phyloP scores from a whole-genome alignment of 2,113 vertebrate species.

The Salminus brasiliensis region DNA sequence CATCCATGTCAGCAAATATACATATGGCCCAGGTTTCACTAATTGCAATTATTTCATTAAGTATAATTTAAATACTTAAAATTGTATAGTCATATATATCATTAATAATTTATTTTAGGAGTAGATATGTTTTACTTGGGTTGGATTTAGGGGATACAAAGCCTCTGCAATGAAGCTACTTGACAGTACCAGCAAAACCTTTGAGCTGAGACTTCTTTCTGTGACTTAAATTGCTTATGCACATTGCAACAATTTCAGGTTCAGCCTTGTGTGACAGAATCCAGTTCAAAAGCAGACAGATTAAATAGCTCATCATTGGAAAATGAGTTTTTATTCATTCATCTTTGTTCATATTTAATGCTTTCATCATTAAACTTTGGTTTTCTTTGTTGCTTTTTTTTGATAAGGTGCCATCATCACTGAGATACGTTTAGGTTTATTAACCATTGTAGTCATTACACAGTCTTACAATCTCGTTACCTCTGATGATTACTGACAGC shows the following conservation, averaged over 20 bases:
- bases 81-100: no score
- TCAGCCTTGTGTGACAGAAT: background rate
- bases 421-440: background rate
- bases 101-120: no score
- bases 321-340: background rate
- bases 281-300: background rate
- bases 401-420: background rate
- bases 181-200: background rate
- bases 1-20: no score
- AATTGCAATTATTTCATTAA: no score
- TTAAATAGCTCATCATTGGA: background rate
- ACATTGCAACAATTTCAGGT: background rate
- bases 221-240: background rate
- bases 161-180: background rate
- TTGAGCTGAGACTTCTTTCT: background rate
- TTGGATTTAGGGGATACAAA: background rate
- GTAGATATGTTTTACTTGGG: no score
- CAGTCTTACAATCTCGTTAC: background rate
- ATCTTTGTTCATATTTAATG: background rate
- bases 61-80: no score
- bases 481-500: background rate
- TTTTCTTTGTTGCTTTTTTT: background rate
- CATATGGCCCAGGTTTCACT: no score
- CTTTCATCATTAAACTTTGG: background rate
- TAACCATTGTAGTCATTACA: background rate